Evolutionary conservation across 2,797 vertebrate genomes (phyloP), one percentile per base, ranked within the genome.

Genomic region (Myotis daubentonii): DNA sequence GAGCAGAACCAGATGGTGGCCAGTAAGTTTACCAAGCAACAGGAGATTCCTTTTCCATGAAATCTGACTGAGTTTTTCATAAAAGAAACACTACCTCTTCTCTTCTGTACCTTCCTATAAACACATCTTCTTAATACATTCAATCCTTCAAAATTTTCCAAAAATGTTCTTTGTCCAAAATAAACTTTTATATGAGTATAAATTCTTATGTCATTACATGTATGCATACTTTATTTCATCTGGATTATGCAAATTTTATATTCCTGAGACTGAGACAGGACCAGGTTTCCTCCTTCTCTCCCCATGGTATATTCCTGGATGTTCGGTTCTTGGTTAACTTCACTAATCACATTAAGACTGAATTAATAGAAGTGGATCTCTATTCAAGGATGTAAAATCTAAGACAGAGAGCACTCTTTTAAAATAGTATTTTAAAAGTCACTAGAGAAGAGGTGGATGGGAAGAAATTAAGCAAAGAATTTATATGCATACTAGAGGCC

Each of bases 1-100:
- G 95, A 97, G 81, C 55, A 96, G 83, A 76, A 95, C 80, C 89
- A 97, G 85, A 72, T 78, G 62, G 89, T 60, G n/a, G 53, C 38
- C 85, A 82, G 60, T 9, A 36, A 92, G 44, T 91, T 94, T 70
- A 84, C 23, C n/a, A 23, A 55, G 74, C 68, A 91, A 94, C 7
- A 84, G n/a, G 8, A 53, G 6, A n/a, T 60, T 47, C 72, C 75
- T 96, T 88, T 95, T 38, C 44, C 19, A 57, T 60, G 25, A 87
- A 80, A n/a, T 92, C 79, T 66, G 87, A 81, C 30, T 65, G 30
- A 85, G 12, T 30, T 65, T 85, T 91, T 94, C 47, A 72, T 60
- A 65, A 72, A 90, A 92, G 49, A 94, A 95, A 91, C 0, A 19
- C 36, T 70, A 8, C 3, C 38, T 70, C 6, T 76, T 94, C 22